These are phyloP conservation scores for Erebia palarica DNA, from an alignment of 2,888 invertebrate genomes.

Conservation along the genomic window DNA sequence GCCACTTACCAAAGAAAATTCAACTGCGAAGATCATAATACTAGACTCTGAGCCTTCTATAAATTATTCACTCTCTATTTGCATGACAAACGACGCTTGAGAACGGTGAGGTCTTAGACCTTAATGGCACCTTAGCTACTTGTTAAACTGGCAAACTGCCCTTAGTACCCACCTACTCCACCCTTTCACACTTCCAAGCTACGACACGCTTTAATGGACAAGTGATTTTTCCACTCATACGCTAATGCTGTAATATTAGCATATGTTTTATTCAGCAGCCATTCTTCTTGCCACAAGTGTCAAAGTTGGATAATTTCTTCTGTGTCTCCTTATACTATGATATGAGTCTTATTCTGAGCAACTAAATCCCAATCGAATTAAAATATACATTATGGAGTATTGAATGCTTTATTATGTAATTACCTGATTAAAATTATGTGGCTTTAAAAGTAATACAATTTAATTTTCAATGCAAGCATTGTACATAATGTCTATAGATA, in stretches of 20 bases:
- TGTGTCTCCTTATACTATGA: neutral
- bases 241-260: conserved; percentile 67
- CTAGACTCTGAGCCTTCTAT: conserved; percentile 67
- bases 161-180: conserved; percentile 44
- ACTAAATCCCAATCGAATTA: no score
- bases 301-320: conserved; percentile 41
- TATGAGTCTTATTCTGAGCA: neutral
- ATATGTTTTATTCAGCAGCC: conserved; percentile 63
- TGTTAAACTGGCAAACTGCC: conserved; percentile 33
- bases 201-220: conserved; percentile 68
- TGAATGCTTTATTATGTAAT: neutral
- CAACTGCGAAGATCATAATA: conserved; percentile 63
- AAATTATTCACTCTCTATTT: conserved; percentile 79
- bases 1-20: conserved; percentile 56
- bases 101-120: conserved; percentile 68
- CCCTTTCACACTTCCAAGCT: conserved; percentile 56
- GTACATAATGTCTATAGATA: no score
- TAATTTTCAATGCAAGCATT: no score
- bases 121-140: conserved; percentile 57
- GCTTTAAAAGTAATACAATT: no score
- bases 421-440: no score
- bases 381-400: no score
- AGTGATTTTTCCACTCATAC: conserved; percentile 75
- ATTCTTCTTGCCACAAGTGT: conserved; percentile 52
- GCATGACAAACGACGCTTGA: conserved; percentile 74